Conservation (phyloP, 2,113 vertebrate species). For the Brachionichthys hirsutus region DNA sequence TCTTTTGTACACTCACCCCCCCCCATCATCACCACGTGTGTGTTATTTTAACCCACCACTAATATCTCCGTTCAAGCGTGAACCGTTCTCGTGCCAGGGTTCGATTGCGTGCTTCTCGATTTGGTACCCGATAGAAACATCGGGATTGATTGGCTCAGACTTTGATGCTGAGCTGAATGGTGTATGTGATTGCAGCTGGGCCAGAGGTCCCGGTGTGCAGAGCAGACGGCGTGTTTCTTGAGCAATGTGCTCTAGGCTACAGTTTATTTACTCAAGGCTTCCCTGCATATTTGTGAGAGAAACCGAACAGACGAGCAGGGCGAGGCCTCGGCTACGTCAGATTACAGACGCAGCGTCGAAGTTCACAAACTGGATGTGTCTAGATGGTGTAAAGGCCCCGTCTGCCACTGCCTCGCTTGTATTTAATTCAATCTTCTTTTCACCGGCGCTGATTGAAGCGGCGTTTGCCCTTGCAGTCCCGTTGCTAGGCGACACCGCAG, state of each 20-base stretch:
- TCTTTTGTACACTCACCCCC: slow-evolving; percentile 37
- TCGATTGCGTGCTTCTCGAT: too few species aligned
- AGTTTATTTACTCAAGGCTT: slow-evolving; percentile 63
- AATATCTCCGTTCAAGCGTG: slow-evolving; percentile 32
- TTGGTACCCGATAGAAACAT: too few species aligned
- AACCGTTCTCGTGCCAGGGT: slow-evolving; percentile 22
- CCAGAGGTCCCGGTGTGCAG: slow-evolving; percentile 37
- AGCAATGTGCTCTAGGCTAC: slow-evolving; percentile 61
- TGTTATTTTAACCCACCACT: slow-evolving; percentile 58
- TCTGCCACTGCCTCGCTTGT: not conserved
- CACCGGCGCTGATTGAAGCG: not conserved
- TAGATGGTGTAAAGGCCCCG: not conserved
- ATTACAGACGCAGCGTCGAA: not conserved
- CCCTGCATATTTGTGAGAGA: slow-evolving; percentile 37
- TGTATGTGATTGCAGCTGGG: slow-evolving; percentile 4
- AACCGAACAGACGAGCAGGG: slow-evolving; percentile 5
- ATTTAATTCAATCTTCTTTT: not conserved
- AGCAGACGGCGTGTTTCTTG: slow-evolving; percentile 18
- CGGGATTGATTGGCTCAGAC: too few species aligned
- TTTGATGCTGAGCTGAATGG: too few species aligned
- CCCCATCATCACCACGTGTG: slow-evolving; percentile 38
- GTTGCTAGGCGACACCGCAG: slow-evolving; percentile 60
- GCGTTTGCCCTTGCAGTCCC: slow-evolving; percentile 16
- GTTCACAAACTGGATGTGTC: too few species aligned
- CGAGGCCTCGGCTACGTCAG: slow-evolving; percentile 2